Evolutionary conservation across 2,113 vertebrate genomes (phyloP), one percentile per base, ranked within the genome.

Genomic region (Vanacampus margaritifer): DNA sequence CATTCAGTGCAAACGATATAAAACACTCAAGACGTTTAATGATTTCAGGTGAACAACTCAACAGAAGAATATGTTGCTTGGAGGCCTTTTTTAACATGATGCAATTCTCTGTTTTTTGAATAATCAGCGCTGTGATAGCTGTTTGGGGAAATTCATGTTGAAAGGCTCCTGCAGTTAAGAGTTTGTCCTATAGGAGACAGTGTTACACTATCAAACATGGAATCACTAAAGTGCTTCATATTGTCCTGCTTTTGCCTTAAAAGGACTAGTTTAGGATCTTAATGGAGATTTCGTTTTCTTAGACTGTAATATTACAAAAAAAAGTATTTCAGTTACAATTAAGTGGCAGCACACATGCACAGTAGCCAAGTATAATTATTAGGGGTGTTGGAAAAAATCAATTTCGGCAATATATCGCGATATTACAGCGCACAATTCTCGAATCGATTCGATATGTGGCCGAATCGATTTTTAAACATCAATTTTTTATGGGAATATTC

Each of bases 101-200:
- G 46, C 36, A 53, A n/a, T 24, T 76, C 36, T 67, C 9, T 37
- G 13, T 6, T 32, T 21, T 62, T 54, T 67, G 43, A 72, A 43
- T 61, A 5, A 36, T 36, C 53, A 57, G 61, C 68, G 28, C 48
- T 37, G 37, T n/a, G 21, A 23, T 51, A 64, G 65, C 58, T 73
- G 46, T 10, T 28, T 35, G 19, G 11, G n/a, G 23, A 6, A 11
- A 14, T 58, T 35, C 28, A 26, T 68, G 66, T 48, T 26, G 19
- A 9, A 13, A 70, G 53, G 39, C n/a, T 43, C 9, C 21, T 21
- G 75, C 60, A 68, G 70, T 76, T 61, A 12, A 32, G 7, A 60
- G 51, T 6, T 28, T 24, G 19, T 1, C 77, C 89, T 79, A 77
- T 46, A 86, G 89, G 75, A 84, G 87, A 85, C 88, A 88, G 81